Evolutionary conservation across 2,888 invertebrate species (phyloP).

Genomic region (Strigamia crassipes): DNA sequence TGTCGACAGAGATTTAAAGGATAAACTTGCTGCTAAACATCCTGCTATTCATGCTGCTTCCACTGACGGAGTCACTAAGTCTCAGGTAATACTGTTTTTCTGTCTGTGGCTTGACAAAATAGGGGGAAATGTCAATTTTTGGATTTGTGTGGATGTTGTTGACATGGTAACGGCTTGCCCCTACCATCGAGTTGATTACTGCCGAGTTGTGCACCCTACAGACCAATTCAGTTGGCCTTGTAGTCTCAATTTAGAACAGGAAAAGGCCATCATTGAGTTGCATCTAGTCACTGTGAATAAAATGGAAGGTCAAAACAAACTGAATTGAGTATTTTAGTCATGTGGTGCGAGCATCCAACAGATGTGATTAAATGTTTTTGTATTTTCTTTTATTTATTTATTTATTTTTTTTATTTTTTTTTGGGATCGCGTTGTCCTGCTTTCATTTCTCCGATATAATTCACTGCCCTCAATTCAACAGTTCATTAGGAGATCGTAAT

Average conservation of each 20-base stretch:
- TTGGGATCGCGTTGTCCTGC: not conserved
- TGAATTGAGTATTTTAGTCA: not conserved
- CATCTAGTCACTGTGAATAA: conserved; percentile 9
- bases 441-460: not conserved
- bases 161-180: not conserved
- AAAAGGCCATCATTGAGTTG: conserved; percentile 17
- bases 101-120: not conserved
- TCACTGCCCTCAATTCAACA: conserved; percentile 17
- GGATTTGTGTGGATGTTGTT: not conserved
- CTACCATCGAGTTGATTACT: conserved; percentile 5
- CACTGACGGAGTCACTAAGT: not conserved
- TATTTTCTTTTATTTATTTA: not conserved
- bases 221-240: conserved; percentile 20
- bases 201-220: conserved; percentile 16
- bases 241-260: conserved; percentile 26
- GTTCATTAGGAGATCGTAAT: not conserved
- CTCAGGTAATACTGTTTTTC: not conserved
- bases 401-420: not conserved
- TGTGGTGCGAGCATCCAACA: not conserved
- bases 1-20: conserved; percentile 39
- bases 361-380: not conserved
- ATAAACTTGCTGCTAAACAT: conserved; percentile 32
- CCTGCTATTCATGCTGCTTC: not conserved
- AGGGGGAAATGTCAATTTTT: too few relatives aligned
- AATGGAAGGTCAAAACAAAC: not conserved